Conservation (phyloP, 1,140 invertebrate genomes). For the Papilio polytes region DNA sequence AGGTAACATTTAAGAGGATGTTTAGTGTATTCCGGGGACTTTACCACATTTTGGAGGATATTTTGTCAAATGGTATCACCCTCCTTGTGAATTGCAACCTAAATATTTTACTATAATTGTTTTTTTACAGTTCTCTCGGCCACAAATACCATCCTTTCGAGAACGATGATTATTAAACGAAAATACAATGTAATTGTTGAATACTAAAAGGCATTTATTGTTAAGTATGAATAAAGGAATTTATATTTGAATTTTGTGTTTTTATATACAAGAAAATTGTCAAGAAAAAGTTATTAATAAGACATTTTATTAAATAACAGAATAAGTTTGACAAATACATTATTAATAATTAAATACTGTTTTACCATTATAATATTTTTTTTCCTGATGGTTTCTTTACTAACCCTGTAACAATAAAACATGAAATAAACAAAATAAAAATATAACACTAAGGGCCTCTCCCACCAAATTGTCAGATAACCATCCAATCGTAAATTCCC, state of each 20-base stretch:
- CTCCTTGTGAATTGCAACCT: too few relatives aligned
- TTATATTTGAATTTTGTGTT: background rate
- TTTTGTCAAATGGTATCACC: too few relatives aligned
- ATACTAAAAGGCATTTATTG: background rate
- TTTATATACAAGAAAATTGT: too few relatives aligned
- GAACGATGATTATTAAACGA: slow-evolving; percentile 48
- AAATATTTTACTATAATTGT: background rate
- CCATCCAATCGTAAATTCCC: too few relatives aligned
- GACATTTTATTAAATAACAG: too few relatives aligned
- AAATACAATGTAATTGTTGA: background rate
- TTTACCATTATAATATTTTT: background rate
- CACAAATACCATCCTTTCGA: slow-evolving; percentile 57
- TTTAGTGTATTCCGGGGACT: too few relatives aligned
- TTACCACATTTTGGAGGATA: too few relatives aligned
- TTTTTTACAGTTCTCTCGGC: slow-evolving; percentile 50
- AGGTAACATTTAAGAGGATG: too few relatives aligned
- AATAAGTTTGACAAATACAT: too few relatives aligned
- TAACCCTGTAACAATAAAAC: slow-evolving; percentile 47
- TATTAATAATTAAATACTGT: background rate
- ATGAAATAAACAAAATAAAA: slow-evolving; percentile 26
- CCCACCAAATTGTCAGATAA: too few relatives aligned
- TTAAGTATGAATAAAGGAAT: background rate
- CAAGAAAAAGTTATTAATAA: too few relatives aligned
- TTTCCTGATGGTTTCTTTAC: slow-evolving; percentile 48
- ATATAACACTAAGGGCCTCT: too few relatives aligned